Base-by-base conservation (phyloP, 2,888 invertebrate species). In the Pristionchus mayeri region DNA sequence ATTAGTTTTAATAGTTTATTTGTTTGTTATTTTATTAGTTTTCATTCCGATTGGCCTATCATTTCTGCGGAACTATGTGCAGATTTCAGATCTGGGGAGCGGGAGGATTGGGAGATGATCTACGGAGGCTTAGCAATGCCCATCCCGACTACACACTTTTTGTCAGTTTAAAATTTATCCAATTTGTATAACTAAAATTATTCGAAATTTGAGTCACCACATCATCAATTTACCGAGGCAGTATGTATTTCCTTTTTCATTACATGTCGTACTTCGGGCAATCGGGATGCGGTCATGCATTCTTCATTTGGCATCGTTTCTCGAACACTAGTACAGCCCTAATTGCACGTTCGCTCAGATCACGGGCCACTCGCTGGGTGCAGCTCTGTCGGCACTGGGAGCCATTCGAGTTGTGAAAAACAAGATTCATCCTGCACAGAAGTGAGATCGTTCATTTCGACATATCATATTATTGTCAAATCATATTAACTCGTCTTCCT, bases 341-440 rank as follows among this genome's bases (percentile, higher is more conserved):
- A n/a, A n/a, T n/a, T n/a, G n/a, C n/a, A n/a, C n/a, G 16, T 21
- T 54, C 54, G 54, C 81, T 18, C 57, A 87, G 85, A 84, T 89
- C 24, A 89, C 88, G 44, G 89, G 89, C 13, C 89, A 89, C 85
- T 90, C 90, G 27, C 83, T 90, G 71, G 89, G 89, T 24, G 90
- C 89, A 21, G 82, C 90, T 1, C 85, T 90, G 86, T 90, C 90
- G 7, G 87, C 89, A 1, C 54, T 90, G 6, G 88, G 88, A 54
- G 89, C 90, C n/a, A 84, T 82, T 2, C 87, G 87, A 75, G 85
- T 89, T 16, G 87, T 48, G 2, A 37, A 34, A 30, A 40, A 82
- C 27, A 67, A 67, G 7, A 48, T 82, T n/a, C 34, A 48, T 30
- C 82, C 63, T 0, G 67, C 13, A 0, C 48, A 63, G 30, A 80